phyloP scores from a whole-genome alignment of 2,888 invertebrate genomes.

The Napeogenes inachia region DNA sequence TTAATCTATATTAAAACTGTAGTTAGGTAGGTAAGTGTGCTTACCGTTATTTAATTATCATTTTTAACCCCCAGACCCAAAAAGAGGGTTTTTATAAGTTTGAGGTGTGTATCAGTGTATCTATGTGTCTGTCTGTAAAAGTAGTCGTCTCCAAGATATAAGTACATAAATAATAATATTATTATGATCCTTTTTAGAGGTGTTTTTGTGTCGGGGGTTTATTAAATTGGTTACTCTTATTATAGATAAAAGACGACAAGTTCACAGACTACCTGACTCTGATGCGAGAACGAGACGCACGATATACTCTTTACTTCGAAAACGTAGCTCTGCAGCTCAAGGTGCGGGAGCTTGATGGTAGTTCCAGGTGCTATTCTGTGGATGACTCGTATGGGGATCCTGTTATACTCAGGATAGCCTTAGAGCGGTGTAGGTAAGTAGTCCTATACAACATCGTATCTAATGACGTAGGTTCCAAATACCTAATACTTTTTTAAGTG shows the following conservation, averaged over 20 bases:
- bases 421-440: constrained; percentile 62
- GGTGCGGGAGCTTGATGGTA: constrained; percentile 57
- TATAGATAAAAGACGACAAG: constrained; percentile 58
- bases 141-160: too few relatives aligned
- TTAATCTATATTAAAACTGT: background rate
- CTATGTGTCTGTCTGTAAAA: too few relatives aligned
- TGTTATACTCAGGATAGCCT: constrained; percentile 59
- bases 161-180: too few relatives aligned
- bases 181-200: too few relatives aligned
- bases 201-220: too few relatives aligned
- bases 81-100: too few relatives aligned
- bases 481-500: too few relatives aligned
- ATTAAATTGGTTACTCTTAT: background rate
- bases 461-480: background rate
- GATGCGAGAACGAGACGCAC: constrained; percentile 65
- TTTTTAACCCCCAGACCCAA: too few relatives aligned
- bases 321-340: constrained; percentile 61
- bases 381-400: constrained; percentile 56
- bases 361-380: constrained; percentile 32
- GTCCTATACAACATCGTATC: too few relatives aligned
- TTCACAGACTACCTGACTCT: constrained; percentile 60
- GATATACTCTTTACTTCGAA: constrained; percentile 67
- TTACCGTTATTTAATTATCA: too few relatives aligned
- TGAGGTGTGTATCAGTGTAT: too few relatives aligned
- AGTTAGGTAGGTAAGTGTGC: too few relatives aligned